phyloP scores from a whole-genome alignment of 2,797 vertebrate species.

The Streptopelia turtur region DNA sequence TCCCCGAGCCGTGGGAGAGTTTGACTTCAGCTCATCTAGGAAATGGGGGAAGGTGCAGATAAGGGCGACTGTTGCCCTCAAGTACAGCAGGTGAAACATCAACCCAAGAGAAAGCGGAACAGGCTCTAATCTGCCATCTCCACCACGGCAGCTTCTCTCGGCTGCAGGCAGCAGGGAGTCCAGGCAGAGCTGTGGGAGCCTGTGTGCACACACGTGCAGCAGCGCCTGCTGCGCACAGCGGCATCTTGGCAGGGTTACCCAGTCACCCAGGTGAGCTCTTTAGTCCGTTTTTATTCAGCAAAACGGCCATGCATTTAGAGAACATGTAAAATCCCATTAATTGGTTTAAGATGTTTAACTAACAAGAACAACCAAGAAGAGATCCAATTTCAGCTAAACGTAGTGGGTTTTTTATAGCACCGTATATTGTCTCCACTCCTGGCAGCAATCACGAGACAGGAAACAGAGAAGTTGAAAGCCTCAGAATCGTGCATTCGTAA shows the following conservation, averaged over 20 bases:
- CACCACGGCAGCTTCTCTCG: neutral
- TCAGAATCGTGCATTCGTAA: constrained; percentile 28
- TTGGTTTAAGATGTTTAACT: neutral
- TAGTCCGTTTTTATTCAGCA: neutral
- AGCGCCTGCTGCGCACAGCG: neutral
- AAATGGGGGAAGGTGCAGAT: constrained; percentile 21
- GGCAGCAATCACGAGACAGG: constrained; percentile 20
- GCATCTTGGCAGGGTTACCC: neutral
- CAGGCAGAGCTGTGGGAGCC: neutral
- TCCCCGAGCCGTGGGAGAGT: neutral
- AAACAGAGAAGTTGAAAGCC: constrained; percentile 40
- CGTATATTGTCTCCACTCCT: neutral
- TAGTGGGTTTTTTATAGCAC: neutral
- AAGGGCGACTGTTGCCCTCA: constrained; percentile 20
- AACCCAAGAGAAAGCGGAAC: neutral
- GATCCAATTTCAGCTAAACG: neutral
- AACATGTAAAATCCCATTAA: neutral
- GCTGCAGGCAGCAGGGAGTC: neutral
- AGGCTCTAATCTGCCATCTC: neutral
- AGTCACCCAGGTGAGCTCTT: neutral
- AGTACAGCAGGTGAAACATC: neutral
- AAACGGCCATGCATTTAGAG: neutral
- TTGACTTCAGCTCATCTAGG: neutral
- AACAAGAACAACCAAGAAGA: neutral
- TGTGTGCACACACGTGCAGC: neutral